Evolutionary conservation across 2,113 vertebrate species (phyloP).

Genomic region (Centropus unirufus): DNA sequence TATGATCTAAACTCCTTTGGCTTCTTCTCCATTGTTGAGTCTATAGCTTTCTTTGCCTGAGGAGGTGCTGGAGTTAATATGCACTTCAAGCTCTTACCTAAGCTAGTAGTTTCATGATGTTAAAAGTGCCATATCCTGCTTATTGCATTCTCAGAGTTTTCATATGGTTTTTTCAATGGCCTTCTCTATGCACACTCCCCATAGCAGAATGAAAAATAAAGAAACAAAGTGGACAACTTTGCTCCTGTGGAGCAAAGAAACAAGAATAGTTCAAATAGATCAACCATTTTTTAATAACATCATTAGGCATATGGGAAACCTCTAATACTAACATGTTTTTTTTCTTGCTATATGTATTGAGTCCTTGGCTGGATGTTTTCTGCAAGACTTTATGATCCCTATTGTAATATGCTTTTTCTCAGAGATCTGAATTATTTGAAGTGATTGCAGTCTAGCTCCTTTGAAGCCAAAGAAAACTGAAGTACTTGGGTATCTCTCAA

Average conservation of each 20-base stretch:
- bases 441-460: not conserved
- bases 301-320: not conserved
- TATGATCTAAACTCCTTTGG: constrained; percentile 47
- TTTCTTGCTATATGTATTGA: not conserved
- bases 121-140: constrained; percentile 45
- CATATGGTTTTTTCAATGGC: constrained; percentile 39
- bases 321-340: not conserved
- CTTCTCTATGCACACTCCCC: not conserved
- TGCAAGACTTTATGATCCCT: not conserved
- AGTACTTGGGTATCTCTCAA: not conserved
- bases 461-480: not conserved
- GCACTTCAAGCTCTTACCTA: constrained; percentile 24
- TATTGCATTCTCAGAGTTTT: constrained; percentile 32
- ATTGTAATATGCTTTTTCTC: not conserved
- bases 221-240: not conserved
- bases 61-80: constrained; percentile 43
- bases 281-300: not conserved
- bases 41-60: constrained; percentile 41
- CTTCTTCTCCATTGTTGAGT: constrained; percentile 1
- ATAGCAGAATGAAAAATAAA: constrained; percentile 1
- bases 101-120: constrained; percentile 40
- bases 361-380: constrained; percentile 9
- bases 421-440: not conserved
- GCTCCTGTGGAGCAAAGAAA: not conserved
- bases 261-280: constrained; percentile 7